Evolutionary conservation across 1,140 invertebrate genomes (phyloP).

Genomic region (Ips typographus): DNA sequence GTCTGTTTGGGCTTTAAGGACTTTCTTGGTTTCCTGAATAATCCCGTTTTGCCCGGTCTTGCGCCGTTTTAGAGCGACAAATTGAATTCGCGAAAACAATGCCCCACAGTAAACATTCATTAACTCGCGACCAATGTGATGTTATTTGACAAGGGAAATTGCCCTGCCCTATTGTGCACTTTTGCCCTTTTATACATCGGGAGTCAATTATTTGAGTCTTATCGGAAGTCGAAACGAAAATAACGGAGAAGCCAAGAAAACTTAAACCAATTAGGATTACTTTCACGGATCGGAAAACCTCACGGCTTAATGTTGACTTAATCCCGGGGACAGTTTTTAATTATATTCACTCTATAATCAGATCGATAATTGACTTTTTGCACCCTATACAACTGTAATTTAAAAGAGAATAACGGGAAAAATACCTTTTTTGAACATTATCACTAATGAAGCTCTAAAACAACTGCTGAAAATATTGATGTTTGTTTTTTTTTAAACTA

Average conservation of each 20-base stretch:
- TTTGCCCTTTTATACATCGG: background rate
- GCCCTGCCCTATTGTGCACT: background rate
- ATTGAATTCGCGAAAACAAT: background rate
- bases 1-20: too few species aligned
- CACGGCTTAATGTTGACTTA: too few species aligned
- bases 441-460: too few species aligned
- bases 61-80: conserved; percentile 9
- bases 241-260: conserved; percentile 23
- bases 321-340: too few species aligned
- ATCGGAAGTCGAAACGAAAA: conserved; percentile 16
- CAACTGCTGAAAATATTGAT: too few species aligned
- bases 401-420: background rate
- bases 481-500: too few species aligned
- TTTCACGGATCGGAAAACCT: conserved; percentile 12
- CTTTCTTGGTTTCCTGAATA: background rate
- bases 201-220: conserved; percentile 23
- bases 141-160: background rate
- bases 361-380: too few species aligned
- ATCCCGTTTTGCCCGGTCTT: conserved; percentile 22
- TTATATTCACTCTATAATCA: too few species aligned
- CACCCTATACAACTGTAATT: background rate
- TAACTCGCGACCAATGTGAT: background rate
- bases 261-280: conserved; percentile 30
- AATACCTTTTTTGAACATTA: conserved; percentile 8
- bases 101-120: background rate